Conservation (phyloP, 2,113 vertebrate species). For the Chamaea fasciata region DNA sequence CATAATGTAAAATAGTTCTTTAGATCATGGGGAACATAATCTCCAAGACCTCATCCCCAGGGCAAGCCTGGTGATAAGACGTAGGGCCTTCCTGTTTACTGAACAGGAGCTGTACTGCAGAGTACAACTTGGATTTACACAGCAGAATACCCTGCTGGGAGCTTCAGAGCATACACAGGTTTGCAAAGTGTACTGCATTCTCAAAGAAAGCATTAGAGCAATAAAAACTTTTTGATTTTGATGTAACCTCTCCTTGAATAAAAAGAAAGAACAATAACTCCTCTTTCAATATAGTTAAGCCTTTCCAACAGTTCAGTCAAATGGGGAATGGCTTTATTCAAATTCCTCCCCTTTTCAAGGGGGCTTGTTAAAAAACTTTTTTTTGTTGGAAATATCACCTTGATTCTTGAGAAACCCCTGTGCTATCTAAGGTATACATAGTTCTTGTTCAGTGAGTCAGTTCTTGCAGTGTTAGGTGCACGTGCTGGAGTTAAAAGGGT, state of each 20-base stretch:
- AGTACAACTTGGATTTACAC: background rate
- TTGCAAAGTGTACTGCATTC: background rate
- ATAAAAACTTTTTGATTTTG: background rate
- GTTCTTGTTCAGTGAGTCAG: background rate
- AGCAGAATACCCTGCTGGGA: background rate
- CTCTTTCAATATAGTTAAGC: background rate
- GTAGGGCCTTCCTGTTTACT: background rate
- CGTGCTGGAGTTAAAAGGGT: background rate
- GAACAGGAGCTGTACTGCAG: accelerated
- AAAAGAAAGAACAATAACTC: background rate
- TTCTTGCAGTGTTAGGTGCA: background rate
- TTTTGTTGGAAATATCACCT: background rate
- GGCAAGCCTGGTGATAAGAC: background rate
- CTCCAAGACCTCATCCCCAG: background rate
- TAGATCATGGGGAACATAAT: background rate
- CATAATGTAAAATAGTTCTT: background rate
- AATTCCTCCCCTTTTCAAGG: background rate
- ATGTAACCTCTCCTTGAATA: background rate
- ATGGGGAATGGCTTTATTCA: background rate
- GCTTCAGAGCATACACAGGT: background rate
- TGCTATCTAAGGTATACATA: background rate
- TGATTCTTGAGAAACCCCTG: background rate
- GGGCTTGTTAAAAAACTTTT: background rate
- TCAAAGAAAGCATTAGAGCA: background rate
- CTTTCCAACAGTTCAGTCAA: background rate